A percentile compares a stretch with the other conserved stretches of the same genome.
Conservation (phyloP, 2,888 invertebrate species). For the Hipparchia sbordonii region DNA sequence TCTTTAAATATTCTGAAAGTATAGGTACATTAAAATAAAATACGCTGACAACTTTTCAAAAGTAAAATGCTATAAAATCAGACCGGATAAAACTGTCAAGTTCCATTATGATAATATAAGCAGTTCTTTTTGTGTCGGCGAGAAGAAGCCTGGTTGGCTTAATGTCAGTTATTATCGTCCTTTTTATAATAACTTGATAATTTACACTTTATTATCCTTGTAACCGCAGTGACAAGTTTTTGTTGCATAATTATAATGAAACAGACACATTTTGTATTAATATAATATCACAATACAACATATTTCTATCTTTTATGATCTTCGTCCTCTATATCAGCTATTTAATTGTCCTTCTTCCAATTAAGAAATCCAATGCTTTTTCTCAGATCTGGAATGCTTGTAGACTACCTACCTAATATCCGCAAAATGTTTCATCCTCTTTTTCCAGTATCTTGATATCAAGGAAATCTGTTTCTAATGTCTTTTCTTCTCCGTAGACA, state of each 20-base stretch:
- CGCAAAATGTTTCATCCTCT: too few species aligned
- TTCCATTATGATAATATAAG: slow-evolving; percentile 39
- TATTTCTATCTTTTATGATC: neutral
- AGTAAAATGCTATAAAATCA: slow-evolving; percentile 32
- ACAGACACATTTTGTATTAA: slow-evolving; percentile 27
- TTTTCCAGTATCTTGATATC: too few species aligned
- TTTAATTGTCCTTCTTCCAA: neutral
- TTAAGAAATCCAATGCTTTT: neutral
- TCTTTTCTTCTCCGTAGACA: too few species aligned
- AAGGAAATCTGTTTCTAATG: too few species aligned
- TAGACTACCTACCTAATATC: too few species aligned
- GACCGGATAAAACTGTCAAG: slow-evolving; percentile 38
- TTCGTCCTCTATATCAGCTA: neutral
- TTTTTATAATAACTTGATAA: slow-evolving; percentile 38
- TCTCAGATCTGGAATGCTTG: too few species aligned
- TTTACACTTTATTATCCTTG: slow-evolving; percentile 40
- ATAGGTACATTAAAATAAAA: slow-evolving; percentile 12
- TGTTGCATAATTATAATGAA: slow-evolving; percentile 35
- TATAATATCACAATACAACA: slow-evolving; percentile 8
- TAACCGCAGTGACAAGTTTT: slow-evolving; percentile 37
- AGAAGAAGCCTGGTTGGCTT: slow-evolving; percentile 34
- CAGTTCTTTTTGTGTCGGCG: slow-evolving; percentile 33
- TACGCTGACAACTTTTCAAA: slow-evolving; percentile 19
- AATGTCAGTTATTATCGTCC: slow-evolving; percentile 38
- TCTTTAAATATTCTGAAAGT: slow-evolving; percentile 7